Percentiles rank a stretch among this genome's conserved stretches.
phyloP scores from a whole-genome alignment of 2,113 vertebrate genomes.

The Amblyopsis rosae region DNA sequence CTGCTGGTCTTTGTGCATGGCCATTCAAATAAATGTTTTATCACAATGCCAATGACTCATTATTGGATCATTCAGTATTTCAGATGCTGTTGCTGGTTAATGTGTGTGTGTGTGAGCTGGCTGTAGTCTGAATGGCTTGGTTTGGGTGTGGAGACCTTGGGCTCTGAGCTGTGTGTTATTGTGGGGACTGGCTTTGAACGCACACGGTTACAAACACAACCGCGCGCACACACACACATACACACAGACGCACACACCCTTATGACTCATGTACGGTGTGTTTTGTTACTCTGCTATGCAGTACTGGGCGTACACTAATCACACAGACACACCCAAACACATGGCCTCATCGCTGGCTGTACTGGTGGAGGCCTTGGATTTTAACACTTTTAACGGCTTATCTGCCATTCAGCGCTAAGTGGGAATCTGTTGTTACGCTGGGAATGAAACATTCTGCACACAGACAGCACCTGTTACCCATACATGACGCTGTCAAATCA shows the following conservation, averaged over 20 bases:
- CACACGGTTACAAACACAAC: background rate
- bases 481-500: too few species aligned
- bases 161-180: conserved; percentile 54
- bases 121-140: conserved; percentile 38
- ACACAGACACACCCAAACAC: conserved; percentile 25
- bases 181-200: conserved; percentile 49
- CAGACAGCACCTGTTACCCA: too few species aligned
- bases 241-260: conserved; percentile 36
- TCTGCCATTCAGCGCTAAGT: too few species aligned
- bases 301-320: conserved; percentile 23
- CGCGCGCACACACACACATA: conserved; percentile 5
- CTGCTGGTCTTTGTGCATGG: too few species aligned
- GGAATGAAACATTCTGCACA: too few species aligned
- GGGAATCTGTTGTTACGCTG: too few species aligned
- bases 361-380: conserved; percentile 17
- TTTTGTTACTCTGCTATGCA: conserved; percentile 38
- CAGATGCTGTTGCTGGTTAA: too few species aligned
- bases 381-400: background rate
- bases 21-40: too few species aligned
- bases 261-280: conserved; percentile 53
- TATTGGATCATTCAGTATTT: too few species aligned
- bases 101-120: conserved; percentile 29
- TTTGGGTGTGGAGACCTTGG: conserved; percentile 36
- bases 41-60: too few species aligned
- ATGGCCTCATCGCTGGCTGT: background rate